Conservation (phyloP, 1,140 invertebrate genomes). For the Nephotettix cincticeps region DNA sequence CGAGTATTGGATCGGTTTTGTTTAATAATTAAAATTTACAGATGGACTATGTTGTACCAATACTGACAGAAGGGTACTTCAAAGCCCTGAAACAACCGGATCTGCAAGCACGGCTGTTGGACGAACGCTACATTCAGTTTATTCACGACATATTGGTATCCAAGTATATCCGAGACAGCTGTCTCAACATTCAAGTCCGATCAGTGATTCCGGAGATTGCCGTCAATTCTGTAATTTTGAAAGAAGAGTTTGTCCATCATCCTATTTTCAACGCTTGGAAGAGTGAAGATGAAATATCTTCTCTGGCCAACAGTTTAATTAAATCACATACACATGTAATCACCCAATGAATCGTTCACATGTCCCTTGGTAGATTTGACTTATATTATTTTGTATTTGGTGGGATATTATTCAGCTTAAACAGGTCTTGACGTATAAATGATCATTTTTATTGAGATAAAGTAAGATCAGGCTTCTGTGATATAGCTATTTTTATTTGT, state of each 20-base stretch:
- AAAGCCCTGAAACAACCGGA: neutral
- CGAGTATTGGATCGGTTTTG: no score
- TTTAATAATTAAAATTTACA: slow-evolving; percentile 4
- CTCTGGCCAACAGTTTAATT: no score
- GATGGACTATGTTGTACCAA: slow-evolving; percentile 27
- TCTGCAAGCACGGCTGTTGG: neutral
- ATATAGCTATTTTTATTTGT: no score
- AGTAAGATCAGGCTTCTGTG: no score
- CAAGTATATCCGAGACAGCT: slow-evolving; percentile 18
- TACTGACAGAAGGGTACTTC: slow-evolving; percentile 25
- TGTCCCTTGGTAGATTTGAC: no score
- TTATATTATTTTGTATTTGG: no score
- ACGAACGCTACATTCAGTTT: slow-evolving; percentile 20
- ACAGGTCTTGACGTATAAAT: no score
- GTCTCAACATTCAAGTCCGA: slow-evolving; percentile 19
- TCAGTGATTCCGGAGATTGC: slow-evolving; percentile 5
- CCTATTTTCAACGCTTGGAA: neutral
- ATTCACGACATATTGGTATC: slow-evolving; percentile 22
- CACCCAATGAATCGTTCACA: no score
- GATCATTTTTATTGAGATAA: no score
- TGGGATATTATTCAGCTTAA: no score
- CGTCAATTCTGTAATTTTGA: neutral
- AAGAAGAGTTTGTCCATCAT: neutral
- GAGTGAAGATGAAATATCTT: neutral
- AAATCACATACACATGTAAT: no score